phyloP scores from a whole-genome alignment of 2,888 invertebrate species.

The Hybos culiciformis region DNA sequence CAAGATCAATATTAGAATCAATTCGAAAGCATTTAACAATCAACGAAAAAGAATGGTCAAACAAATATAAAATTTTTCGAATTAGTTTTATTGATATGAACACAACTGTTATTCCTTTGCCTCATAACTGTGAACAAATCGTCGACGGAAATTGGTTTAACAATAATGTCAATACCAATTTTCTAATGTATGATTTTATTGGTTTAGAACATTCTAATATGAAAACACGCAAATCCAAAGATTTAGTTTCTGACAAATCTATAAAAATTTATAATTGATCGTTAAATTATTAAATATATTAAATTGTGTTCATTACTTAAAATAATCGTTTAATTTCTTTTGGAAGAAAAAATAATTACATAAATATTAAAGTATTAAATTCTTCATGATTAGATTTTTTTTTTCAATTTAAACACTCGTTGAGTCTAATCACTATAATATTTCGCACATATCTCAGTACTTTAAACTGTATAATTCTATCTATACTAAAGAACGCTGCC shows the following conservation, averaged over 20 bases:
- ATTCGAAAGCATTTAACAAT: constrained; percentile 85
- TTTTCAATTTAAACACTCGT: too few species aligned
- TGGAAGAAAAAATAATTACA: too few species aligned
- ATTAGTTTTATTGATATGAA: constrained; percentile 71
- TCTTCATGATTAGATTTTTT: too few species aligned
- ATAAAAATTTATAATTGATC: not conserved
- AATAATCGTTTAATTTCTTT: too few species aligned
- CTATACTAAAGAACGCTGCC: too few species aligned
- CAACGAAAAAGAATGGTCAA: constrained; percentile 95
- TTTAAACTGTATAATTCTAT: too few species aligned
- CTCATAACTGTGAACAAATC: constrained; percentile 70
- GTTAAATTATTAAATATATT: too few species aligned
- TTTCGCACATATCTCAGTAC: too few species aligned
- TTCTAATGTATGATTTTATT: constrained; percentile 61
- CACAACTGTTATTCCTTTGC: too few species aligned
- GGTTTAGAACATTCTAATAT: constrained; percentile 97
- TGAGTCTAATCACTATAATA: too few species aligned
- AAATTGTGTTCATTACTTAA: too few species aligned
- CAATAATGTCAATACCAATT: constrained; percentile 62
- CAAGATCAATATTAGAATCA: constrained; percentile 71
- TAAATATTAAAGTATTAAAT: too few species aligned
- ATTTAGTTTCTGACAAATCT: not conserved
- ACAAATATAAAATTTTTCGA: constrained; percentile 88
- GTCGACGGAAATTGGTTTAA: constrained; percentile 51
- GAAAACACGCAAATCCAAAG: constrained; percentile 57